Evolutionary conservation across 1,140 invertebrate species (phyloP).

Genomic region (Zaprionus ornatus): DNA sequence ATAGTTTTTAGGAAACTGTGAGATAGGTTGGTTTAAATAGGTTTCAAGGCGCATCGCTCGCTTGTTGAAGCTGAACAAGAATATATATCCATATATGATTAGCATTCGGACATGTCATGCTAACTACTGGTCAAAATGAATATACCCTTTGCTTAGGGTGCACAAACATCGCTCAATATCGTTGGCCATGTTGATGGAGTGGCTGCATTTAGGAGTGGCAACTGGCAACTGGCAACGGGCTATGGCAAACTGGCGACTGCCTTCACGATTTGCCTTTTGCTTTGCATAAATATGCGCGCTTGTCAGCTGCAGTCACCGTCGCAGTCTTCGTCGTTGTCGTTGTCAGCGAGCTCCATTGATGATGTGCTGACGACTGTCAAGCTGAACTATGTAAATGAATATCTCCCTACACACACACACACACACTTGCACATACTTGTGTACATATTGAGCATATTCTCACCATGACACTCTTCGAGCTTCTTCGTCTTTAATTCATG

Average conservation of each 20-base stretch:
- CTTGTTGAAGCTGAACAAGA: background rate
- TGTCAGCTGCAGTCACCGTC: constrained; percentile 56
- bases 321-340: constrained; percentile 20
- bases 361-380: constrained; percentile 42
- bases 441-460: constrained; percentile 21
- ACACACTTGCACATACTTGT: constrained; percentile 9
- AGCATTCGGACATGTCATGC: background rate
- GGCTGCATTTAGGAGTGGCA: constrained; percentile 59
- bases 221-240: constrained; percentile 14
- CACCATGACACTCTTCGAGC: constrained; percentile 49
- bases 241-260: constrained; percentile 24
- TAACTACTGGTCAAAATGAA: background rate
- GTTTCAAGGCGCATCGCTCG: no score
- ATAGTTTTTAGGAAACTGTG: no score
- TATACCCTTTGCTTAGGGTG: background rate
- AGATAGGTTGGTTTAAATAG: no score
- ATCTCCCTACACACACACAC: constrained; percentile 24
- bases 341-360: constrained; percentile 47
- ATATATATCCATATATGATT: background rate
- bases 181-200: constrained; percentile 61
- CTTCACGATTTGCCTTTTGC: constrained; percentile 76
- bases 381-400: constrained; percentile 67
- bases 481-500: constrained; percentile 67
- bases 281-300: constrained; percentile 75
- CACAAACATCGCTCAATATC: constrained; percentile 22